Conservation (phyloP, 2,797 vertebrate genomes). For the Lepus townsendii region DNA sequence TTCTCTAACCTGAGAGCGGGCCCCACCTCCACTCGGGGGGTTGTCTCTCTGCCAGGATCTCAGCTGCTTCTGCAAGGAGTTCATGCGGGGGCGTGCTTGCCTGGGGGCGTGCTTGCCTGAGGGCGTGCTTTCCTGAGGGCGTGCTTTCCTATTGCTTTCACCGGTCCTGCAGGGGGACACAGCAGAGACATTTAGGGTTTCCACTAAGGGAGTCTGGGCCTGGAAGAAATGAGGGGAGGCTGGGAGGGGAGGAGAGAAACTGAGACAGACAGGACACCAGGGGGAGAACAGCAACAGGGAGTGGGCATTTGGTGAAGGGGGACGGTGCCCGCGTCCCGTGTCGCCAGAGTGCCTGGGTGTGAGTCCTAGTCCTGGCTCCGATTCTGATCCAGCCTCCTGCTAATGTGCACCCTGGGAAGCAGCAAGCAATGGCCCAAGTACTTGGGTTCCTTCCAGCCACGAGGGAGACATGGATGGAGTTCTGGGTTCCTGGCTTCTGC, state of each 20-base stretch:
- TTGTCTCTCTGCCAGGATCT: neutral
- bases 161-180: neutral
- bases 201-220: neutral
- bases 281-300: neutral
- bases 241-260: neutral
- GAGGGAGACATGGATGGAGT: too few relatives aligned
- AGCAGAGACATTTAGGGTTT: slow-evolving; percentile 53
- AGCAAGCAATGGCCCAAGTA: too few relatives aligned
- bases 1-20: neutral
- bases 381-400: too few relatives aligned
- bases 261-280: slow-evolving; percentile 26
- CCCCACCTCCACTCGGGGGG: neutral
- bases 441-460: too few relatives aligned
- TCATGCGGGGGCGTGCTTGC: neutral
- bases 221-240: neutral
- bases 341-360: too few relatives aligned
- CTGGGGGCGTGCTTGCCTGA: neutral
- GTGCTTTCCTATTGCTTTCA: neutral
- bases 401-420: too few relatives aligned
- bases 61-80: neutral
- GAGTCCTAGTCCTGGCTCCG: too few relatives aligned
- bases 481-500: too few relatives aligned
- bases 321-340: too few relatives aligned
- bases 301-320: neutral
- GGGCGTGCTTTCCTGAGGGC: neutral